Percentiles rank a stretch among this genome's conserved stretches.
Evolutionary conservation across 2,113 vertebrate genomes (phyloP).

Genomic region (Eulemur rufifrons): DNA sequence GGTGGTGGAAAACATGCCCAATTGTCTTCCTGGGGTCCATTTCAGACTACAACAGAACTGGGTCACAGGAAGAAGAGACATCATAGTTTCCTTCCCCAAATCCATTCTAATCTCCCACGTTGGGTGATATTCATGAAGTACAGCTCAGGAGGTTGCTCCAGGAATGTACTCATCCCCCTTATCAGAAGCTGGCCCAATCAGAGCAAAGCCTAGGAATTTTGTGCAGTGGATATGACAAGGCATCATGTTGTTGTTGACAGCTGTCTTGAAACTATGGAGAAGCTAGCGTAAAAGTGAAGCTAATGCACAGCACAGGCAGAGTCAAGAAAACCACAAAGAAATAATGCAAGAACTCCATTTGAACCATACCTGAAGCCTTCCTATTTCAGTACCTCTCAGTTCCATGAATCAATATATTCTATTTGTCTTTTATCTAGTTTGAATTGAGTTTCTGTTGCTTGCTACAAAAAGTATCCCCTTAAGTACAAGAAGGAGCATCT

Average conservation of each 20-base stretch:
- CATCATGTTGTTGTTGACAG: not conserved
- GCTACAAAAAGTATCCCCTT: not conserved
- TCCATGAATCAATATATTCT: not conserved
- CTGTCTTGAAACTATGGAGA: not conserved
- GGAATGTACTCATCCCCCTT: not conserved
- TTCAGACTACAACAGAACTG: not conserved
- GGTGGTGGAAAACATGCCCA: not conserved
- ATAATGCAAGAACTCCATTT: not conserved
- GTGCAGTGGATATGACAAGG: not conserved
- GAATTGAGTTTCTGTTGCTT: not conserved
- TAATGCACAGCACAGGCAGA: not conserved
- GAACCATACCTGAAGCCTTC: not conserved
- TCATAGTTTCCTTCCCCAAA: not conserved
- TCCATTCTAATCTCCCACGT: not conserved
- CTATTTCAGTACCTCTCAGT: not conserved
- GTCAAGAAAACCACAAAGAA: not conserved
- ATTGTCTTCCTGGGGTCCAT: not conserved
- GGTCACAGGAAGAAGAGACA: not conserved
- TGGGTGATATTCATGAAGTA: not conserved
- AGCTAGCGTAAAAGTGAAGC: not conserved
- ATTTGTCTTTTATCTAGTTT: not conserved
- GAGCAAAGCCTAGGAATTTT: not conserved
- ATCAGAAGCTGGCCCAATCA: not conserved
- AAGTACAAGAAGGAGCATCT: not conserved
- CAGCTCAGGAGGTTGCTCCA: not conserved